phyloP scores from a whole-genome alignment of 2,113 vertebrate genomes.

The Erpornis zantholeuca region DNA sequence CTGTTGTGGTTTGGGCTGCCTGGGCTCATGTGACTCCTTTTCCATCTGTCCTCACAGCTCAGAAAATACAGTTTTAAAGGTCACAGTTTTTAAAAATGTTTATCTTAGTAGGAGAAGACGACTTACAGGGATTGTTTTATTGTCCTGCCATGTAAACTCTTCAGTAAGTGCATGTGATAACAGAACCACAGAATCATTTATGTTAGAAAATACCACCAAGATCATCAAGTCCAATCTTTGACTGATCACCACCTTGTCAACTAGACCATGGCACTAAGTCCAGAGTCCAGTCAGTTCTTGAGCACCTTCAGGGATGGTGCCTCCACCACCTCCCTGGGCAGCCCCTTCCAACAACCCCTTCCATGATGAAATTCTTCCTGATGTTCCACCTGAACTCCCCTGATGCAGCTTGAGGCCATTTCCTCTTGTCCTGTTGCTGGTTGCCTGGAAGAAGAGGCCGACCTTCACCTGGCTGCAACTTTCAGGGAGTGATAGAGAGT shows the following conservation, averaged over 20 bases:
- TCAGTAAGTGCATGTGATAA: background rate
- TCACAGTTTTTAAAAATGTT: background rate
- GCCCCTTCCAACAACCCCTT: background rate
- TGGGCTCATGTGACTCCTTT: background rate
- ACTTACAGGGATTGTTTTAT: background rate
- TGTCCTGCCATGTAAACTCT: background rate
- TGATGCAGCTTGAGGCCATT: rapidly evolving
- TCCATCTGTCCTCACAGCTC: background rate
- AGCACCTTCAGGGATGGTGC: background rate
- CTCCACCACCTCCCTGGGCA: background rate
- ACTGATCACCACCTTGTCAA: background rate
- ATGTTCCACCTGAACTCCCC: background rate
- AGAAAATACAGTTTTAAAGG: background rate
- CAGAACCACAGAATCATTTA: background rate
- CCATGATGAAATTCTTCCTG: background rate
- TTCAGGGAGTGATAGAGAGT: background rate
- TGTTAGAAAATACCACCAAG: background rate
- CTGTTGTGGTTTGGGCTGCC: background rate
- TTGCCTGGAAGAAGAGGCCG: background rate
- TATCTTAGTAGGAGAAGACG: background rate
- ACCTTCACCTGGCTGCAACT: background rate
- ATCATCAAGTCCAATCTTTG: background rate
- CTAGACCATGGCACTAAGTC: background rate
- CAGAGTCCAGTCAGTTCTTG: background rate
- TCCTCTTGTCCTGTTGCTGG: background rate